Evolutionary conservation across 2,888 invertebrate genomes (phyloP), one percentile per base, ranked within the genome.

Genomic region (Adineta ricciae): DNA sequence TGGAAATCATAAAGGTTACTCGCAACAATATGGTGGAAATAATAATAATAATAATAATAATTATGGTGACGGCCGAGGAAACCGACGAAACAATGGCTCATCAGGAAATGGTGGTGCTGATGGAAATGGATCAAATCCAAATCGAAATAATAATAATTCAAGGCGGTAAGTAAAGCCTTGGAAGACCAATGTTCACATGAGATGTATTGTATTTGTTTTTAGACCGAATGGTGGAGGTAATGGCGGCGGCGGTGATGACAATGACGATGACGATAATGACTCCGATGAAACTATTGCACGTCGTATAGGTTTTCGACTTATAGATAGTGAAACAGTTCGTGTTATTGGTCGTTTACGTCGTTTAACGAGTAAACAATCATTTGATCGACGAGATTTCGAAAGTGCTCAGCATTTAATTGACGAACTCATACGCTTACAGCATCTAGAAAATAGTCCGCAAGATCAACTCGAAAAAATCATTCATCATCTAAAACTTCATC

Each of bases 381-480:
- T 41, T 78, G 78, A 78, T 78, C 78, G 41, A n/a, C 78, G 78
- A 14, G 78, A 78, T 32, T 78, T 78, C 41, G 78, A 78, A 41
- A 41, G 41, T 78, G 8, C 41, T 1, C 41, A 78, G 41, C 21
- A 78, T 78, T 41, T 41, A 78, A 78, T 78, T 41, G 78, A 78
- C 41, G 41, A 78, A 41, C n/a, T 78, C 24, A 78, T 78, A 41
- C 38, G n/a, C n/a, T 41, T 78, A 41, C 78, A 78, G 41, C 78
- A 41, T n/a, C 32, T 64, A 64, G 64, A 64, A 64, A 64, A 64
- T 64, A 64, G 64, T 64, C 19, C 64, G 5, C 32, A 32, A 64
- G 64, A 64, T 32, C 64, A 64, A 16, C 32, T 64, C 27, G 32
- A 64, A 64, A 64, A 64, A 36, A 64, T 64, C 7, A 32, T 64